Conservation (phyloP, 1,140 invertebrate genomes). For the Halictus rubicundus region DNA sequence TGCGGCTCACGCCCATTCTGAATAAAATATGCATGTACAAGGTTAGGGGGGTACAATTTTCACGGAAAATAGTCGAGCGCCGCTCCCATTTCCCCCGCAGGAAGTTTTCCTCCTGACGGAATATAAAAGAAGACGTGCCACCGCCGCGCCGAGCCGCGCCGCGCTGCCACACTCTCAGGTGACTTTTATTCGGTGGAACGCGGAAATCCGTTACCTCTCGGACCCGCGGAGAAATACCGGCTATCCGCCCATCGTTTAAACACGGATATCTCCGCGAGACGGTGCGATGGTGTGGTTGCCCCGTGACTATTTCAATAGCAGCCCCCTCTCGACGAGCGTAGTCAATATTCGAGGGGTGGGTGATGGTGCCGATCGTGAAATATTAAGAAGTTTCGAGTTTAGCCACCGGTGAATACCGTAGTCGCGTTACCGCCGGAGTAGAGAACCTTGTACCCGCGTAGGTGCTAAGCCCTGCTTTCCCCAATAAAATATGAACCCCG, state of each 20-base stretch:
- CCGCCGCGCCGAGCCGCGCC: too few species aligned
- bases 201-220: conserved; percentile 42
- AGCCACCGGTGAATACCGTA: background rate
- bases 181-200: conserved; percentile 19
- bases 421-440: too few species aligned
- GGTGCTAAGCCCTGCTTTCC: too few species aligned
- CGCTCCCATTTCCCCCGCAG: conserved; percentile 12
- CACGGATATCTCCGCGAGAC: too few species aligned
- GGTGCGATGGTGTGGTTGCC: too few species aligned
- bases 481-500: too few species aligned
- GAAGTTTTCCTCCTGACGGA: conserved; percentile 35
- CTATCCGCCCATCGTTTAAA: background rate
- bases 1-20: conserved; percentile 63
- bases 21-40: conserved; percentile 75
- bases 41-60: conserved; percentile 71
- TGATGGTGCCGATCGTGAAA: background rate
- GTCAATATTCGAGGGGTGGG: background rate
- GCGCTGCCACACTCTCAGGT: too few species aligned
- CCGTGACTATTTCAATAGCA: background rate
- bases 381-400: background rate
- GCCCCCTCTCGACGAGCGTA: too few species aligned
- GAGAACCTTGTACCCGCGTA: too few species aligned
- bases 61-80: conserved; percentile 64
- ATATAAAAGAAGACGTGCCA: conserved; percentile 39
- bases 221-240: too few species aligned